Evolutionary conservation across 2,797 vertebrate genomes (phyloP).

Genomic region (Smutsia gigantea): DNA sequence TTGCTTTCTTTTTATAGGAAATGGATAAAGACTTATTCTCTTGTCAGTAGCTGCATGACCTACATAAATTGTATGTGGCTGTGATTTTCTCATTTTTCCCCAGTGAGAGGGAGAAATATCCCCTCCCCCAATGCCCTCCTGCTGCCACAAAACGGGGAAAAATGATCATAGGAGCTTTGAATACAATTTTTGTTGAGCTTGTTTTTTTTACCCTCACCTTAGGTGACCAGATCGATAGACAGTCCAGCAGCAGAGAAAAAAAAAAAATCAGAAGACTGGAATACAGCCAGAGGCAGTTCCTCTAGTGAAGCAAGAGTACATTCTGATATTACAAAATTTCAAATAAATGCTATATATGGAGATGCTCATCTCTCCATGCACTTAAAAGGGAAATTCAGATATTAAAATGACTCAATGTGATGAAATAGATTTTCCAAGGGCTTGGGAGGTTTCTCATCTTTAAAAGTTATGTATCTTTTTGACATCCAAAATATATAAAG

Average conservation of each 20-base stretch:
- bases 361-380: constrained; percentile 34
- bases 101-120: neutral
- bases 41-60: constrained; percentile 52
- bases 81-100: constrained; percentile 68
- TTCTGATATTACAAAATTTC: constrained; percentile 54
- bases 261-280: constrained; percentile 64
- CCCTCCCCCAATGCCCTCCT: neutral
- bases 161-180: constrained; percentile 72
- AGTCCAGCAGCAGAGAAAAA: constrained; percentile 40
- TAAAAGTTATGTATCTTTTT: neutral
- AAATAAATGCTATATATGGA: constrained; percentile 46
- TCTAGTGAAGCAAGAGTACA: constrained; percentile 16
- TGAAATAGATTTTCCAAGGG: neutral
- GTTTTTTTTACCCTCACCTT: constrained; percentile 62
- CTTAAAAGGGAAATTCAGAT: constrained; percentile 2
- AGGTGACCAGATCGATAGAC: constrained; percentile 77
- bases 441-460: neutral
- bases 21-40: neutral
- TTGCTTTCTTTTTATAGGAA: constrained; percentile 53
- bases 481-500: no score
- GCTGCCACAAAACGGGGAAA: constrained; percentile 31
- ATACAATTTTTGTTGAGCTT: constrained; percentile 77
- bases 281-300: constrained; percentile 71
- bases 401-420: neutral
- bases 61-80: constrained; percentile 58